Base-by-base conservation (phyloP, 2,888 invertebrate genomes). In the Cephus spinipes region DNA sequence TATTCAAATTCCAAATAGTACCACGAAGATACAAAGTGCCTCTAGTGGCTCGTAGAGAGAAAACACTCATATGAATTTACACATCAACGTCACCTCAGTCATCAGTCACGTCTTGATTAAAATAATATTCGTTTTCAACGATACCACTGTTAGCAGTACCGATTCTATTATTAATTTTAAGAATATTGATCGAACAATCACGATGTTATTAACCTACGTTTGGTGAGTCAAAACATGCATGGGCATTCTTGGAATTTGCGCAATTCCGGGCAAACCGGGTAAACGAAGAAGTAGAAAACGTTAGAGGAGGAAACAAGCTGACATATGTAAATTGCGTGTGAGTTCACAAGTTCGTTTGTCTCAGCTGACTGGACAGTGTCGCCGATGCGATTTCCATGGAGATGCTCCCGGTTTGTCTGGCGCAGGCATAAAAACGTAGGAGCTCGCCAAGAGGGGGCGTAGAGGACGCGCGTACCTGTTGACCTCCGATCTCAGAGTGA, bases 381-480 rank as follows among this genome's bases (percentile, higher is more conserved):
- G 55, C 55, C 55, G 55, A 23, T 55, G 23, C 23, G 55, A 55
- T 55, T 55, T 55, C 55, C 55, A 55, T 55, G 55, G 55, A 55
- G 55, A 55, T 15, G 55, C 55, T 55, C 55, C 55, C 23, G 55
- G 55, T 55, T 55, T 55, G 55, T 55, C 55, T 23, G 55, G 9
- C 2, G 55, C 23, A 23, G 23, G 55, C 55, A 23, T 55, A 55
- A 55, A 55, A 55, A 55, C 55, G 55, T 55, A 55, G 23, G 23
- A 55, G 23, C 9, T 55, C 55, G 23, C 55, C 55, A 55, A 55
- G 55, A 55, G 55, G 55, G 55, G 55, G 55, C 55, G 55, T 55
- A 71, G 71, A 33, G 71, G 71, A 33, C 80, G 77, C 77, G 80
- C 79, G 81, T 82, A 82, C 81, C 81, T 81, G 81, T 81, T 83